These are phyloP conservation scores for Heliothis virescens DNA, from an alignment of 1,140 invertebrate genomes.

Conservation along the genomic window DNA sequence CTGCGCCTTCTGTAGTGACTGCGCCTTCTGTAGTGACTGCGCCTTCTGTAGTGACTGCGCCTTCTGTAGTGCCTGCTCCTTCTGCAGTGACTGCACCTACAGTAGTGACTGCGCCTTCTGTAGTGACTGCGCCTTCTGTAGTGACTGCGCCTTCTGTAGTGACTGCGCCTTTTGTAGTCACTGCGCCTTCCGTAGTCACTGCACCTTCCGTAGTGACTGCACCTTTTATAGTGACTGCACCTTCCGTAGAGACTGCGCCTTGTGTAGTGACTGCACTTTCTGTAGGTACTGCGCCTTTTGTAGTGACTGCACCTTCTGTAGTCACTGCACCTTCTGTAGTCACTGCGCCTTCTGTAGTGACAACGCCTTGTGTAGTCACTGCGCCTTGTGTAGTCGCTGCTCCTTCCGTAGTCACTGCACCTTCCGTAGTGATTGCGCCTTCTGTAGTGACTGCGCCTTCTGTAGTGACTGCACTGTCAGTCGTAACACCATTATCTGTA, in stretches of 20 bases:
- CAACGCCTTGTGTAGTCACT: neutral
- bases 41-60: too few species aligned
- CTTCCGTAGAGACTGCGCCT: neutral
- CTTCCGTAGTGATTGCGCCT: neutral
- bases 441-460: neutral
- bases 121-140: neutral
- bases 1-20: too few species aligned
- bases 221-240: neutral
- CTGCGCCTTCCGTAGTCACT: neutral
- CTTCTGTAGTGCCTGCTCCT: neutral
- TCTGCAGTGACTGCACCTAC: neutral
- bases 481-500: neutral
- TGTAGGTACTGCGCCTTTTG: neutral
- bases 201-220: neutral
- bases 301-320: neutral
- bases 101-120: neutral
- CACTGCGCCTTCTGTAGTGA: neutral
- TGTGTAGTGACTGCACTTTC: neutral
- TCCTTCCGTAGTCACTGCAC: neutral
- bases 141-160: neutral
- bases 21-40: too few species aligned
- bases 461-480: neutral
- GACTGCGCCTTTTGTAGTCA: neutral
- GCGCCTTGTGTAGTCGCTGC: neutral
- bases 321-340: neutral